These are phyloP conservation scores for Callinectes sapidus DNA, from an alignment of 2,888 invertebrate genomes.

Conservation along the genomic window DNA sequence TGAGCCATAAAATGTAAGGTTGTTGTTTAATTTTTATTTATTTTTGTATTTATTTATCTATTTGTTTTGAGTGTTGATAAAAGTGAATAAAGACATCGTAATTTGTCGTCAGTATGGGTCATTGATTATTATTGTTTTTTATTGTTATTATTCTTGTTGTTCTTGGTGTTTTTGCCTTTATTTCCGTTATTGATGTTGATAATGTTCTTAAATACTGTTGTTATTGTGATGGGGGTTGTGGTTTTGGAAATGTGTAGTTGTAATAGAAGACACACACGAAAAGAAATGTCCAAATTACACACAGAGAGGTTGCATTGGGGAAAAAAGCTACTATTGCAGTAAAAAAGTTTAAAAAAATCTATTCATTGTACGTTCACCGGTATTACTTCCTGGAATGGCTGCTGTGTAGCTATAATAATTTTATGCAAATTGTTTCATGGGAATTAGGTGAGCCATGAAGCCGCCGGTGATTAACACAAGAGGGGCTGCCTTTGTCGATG, in stretches of 20 bases:
- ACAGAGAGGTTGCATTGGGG: too few relatives aligned
- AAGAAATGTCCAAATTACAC: background rate
- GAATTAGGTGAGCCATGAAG: constrained; percentile 28
- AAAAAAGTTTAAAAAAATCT: background rate
- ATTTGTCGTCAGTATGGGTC: background rate
- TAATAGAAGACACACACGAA: background rate
- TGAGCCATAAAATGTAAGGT: too few relatives aligned
- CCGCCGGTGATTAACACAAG: constrained; percentile 24
- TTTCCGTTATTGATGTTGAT: background rate
- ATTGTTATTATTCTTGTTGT: background rate
- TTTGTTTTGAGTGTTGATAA: too few relatives aligned
- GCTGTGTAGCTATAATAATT: background rate
- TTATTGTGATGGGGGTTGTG: background rate
- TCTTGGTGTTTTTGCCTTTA: background rate
- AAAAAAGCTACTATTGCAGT: background rate
- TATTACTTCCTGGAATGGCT: constrained; percentile 8
- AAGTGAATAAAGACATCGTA: background rate
- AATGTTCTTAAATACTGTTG: background rate
- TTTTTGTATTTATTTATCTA: too few relatives aligned
- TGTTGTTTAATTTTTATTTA: too few relatives aligned
- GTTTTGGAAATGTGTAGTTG: background rate
- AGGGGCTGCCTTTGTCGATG: constrained; percentile 13
- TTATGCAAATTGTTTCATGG: constrained; percentile 22
- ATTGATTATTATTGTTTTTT: background rate
- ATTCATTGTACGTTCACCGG: background rate